These are phyloP conservation scores for Stomorhina lunata DNA, from an alignment of 2,888 invertebrate species.

Conservation along the genomic window DNA sequence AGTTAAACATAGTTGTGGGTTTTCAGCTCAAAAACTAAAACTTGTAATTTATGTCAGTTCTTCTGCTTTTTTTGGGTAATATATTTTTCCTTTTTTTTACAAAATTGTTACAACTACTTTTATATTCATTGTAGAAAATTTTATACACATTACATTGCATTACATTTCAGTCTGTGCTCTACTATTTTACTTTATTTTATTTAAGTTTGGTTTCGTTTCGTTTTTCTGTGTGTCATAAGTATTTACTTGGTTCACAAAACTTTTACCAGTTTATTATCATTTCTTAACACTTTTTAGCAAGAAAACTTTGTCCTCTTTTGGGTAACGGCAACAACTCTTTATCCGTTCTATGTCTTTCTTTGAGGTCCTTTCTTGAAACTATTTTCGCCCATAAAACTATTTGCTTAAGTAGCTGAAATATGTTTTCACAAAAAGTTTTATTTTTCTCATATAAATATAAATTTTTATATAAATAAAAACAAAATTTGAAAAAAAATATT, in stretches of 20 bases:
- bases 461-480: neutral
- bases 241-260: slow-evolving; percentile 61
- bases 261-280: slow-evolving; percentile 58
- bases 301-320: slow-evolving; percentile 34
- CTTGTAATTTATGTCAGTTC: slow-evolving; percentile 54
- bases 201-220: slow-evolving; percentile 13
- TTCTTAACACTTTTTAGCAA: slow-evolving; percentile 50
- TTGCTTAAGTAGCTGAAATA: slow-evolving; percentile 45
- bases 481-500: slow-evolving; percentile 18
- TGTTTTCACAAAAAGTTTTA: slow-evolving; percentile 33
- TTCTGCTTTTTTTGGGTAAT: slow-evolving; percentile 19
- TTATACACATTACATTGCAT: slow-evolving; percentile 31
- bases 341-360: neutral
- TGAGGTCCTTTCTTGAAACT: neutral
- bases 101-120: slow-evolving; percentile 35
- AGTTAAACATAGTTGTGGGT: neutral
- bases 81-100: slow-evolving; percentile 10
- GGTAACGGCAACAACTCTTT: slow-evolving; percentile 4
- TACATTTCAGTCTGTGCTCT: no score
- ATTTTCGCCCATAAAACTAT: slow-evolving; percentile 37
- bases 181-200: slow-evolving; percentile 11
- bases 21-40: slow-evolving; percentile 23
- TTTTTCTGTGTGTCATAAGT: slow-evolving; percentile 40
- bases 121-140: slow-evolving; percentile 46
- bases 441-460: neutral